These are phyloP conservation scores for Macrosoma leucophasiata DNA, from an alignment of 2,888 invertebrate species.

Conservation along the genomic window DNA sequence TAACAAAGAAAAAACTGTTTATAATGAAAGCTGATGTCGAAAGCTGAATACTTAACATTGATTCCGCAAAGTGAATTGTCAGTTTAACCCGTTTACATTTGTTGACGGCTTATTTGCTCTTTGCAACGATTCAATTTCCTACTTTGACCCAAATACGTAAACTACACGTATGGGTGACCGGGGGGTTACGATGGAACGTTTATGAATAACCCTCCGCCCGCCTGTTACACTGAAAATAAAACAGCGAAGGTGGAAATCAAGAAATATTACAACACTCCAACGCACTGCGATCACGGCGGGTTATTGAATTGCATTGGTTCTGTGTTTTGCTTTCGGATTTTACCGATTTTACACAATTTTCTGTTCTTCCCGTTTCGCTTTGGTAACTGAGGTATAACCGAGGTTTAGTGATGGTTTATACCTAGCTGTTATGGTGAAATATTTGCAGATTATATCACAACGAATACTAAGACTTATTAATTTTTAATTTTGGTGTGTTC, in stretches of 20 bases:
- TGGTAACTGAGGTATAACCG: background rate
- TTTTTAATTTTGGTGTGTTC: too few relatives aligned
- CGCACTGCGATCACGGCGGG: too few relatives aligned
- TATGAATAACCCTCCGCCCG: conserved; percentile 7
- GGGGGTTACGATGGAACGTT: conserved; percentile 6
- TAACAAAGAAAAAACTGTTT: too few relatives aligned
- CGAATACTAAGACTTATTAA: too few relatives aligned
- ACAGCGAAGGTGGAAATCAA: conserved; percentile 8
- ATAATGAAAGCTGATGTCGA: too few relatives aligned
- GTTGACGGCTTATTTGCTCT: conserved; percentile 14
- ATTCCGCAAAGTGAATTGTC: conserved; percentile 2
- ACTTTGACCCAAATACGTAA: conserved; percentile 19
- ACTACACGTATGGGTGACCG: conserved; percentile 6
- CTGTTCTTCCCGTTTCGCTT: background rate
- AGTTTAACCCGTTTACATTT: conserved; percentile 6
- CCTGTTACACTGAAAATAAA: conserved; percentile 13
- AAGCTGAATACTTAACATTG: too few relatives aligned
- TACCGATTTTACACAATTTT: conserved; percentile 1
- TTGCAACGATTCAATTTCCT: conserved; percentile 17
- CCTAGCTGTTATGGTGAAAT: too few relatives aligned
- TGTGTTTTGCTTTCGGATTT: too few relatives aligned
- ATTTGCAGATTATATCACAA: too few relatives aligned
- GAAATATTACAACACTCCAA: conserved; percentile 6
- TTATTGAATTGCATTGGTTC: too few relatives aligned
- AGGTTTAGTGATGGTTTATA: background rate